Evolutionary conservation across 2,113 vertebrate genomes (phyloP).

Genomic region (Setophaga petechia): DNA sequence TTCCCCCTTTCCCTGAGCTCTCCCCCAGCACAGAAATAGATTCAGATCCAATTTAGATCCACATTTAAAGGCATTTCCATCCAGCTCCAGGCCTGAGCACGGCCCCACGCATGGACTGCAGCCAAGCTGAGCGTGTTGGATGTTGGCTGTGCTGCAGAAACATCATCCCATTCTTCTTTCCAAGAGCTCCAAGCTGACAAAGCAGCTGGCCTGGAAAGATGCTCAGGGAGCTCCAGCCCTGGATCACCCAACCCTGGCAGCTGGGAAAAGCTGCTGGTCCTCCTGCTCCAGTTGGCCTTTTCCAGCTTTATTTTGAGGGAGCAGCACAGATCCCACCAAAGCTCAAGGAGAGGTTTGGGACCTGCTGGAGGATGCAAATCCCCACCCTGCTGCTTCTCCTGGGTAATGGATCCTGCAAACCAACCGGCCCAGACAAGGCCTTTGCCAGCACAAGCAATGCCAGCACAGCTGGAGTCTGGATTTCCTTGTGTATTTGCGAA

Average conservation of each 20-base stretch:
- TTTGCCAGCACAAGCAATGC: background rate
- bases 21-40: background rate
- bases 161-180: background rate
- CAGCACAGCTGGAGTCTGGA: background rate
- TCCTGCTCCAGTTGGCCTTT: background rate
- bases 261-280: background rate
- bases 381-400: background rate
- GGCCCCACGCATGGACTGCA: background rate
- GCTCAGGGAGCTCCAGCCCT: background rate
- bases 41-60: background rate
- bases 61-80: background rate
- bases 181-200: slow-evolving; percentile 30
- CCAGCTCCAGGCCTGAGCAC: background rate
- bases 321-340: background rate
- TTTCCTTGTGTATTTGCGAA: background rate
- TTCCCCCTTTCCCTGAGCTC: background rate
- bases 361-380: background rate
- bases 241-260: background rate
- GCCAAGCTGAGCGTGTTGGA: background rate
- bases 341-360: background rate
- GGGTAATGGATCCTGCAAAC: rapidly evolving
- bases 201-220: slow-evolving; percentile 31
- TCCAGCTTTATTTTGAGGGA: background rate
- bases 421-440: background rate
- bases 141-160: slow-evolving; percentile 24